A percentile compares a stretch with the other conserved stretches of the same genome.
phyloP scores from a whole-genome alignment of 1,140 invertebrate species.

The Paraescarpia echinospica region DNA sequence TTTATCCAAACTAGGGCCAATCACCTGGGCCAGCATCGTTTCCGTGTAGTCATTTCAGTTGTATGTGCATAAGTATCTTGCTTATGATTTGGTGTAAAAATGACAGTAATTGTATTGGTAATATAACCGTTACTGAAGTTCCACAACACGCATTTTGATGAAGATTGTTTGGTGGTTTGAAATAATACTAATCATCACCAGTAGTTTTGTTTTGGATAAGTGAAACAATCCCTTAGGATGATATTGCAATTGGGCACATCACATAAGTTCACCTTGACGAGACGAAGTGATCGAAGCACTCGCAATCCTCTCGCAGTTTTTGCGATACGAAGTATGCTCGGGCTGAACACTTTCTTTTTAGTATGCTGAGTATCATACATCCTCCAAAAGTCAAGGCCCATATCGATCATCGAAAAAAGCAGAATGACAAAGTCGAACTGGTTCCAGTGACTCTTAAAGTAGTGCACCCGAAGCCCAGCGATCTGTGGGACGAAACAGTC shows the following conservation, averaged over 20 bases:
- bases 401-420: conserved; percentile 40
- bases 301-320: background rate
- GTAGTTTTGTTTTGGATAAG: background rate
- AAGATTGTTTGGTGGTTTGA: background rate
- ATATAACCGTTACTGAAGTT: background rate
- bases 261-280: conserved; percentile 15
- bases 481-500: conserved; percentile 15
- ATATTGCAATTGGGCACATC: background rate
- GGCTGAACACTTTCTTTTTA: background rate
- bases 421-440: conserved; percentile 45
- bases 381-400: conserved; percentile 38
- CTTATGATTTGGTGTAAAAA: background rate
- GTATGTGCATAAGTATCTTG: too few relatives aligned
- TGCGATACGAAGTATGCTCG: background rate
- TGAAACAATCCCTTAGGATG: background rate
- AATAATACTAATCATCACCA: background rate
- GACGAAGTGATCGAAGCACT: conserved; percentile 20
- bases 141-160: background rate
- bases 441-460: conserved; percentile 46
- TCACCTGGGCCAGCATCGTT: too few relatives aligned
- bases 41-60: too few relatives aligned
- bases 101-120: too few relatives aligned
- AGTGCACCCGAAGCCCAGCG: conserved; percentile 30
- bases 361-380: background rate
- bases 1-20: too few relatives aligned